Percentiles rank a stretch among this genome's conserved stretches.
Evolutionary conservation across 2,113 vertebrate species (phyloP).

Genomic region (mouse (Mus musculus)): GRCm39 chr16:74084501-74085000

Average conservation of each 20-base stretch:
- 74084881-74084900: neutral
- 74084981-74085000: slow-evolving; percentile 42
- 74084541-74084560: neutral
- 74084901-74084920: neutral
- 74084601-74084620: neutral
- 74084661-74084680: neutral
- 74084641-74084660: neutral
- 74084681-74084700: neutral
- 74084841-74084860: neutral
- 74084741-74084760: neutral
- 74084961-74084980: neutral
- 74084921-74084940: neutral
- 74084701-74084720: neutral
- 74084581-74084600: neutral
- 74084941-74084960: neutral
- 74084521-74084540: neutral
- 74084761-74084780: neutral
- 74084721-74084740: neutral
- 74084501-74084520: too few relatives aligned
- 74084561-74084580: neutral
- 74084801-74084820: neutral
- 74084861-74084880: neutral
- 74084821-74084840: neutral
- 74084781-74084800: neutral
- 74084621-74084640: neutral